These are phyloP conservation scores for Huso huso DNA, from an alignment of 2,797 vertebrate genomes.

Conservation along the genomic window DNA sequence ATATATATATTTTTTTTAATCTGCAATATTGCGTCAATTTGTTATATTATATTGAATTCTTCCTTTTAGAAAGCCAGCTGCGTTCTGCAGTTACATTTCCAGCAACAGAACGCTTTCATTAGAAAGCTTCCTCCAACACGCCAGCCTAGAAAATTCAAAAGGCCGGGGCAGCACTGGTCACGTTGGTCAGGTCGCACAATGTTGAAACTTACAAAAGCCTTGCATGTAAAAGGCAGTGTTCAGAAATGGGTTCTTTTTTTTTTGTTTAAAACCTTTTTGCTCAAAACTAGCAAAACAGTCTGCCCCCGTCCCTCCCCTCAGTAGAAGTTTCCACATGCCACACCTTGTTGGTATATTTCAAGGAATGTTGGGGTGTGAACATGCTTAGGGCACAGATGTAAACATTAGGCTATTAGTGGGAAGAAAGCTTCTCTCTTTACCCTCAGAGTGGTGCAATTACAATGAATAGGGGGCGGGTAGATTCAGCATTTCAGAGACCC, in stretches of 20 bases:
- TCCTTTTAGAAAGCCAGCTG: too few relatives aligned
- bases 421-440: slow-evolving; percentile 20
- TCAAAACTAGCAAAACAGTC: too few relatives aligned
- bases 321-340: not conserved
- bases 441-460: slow-evolving; percentile 28
- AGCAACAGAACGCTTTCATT: too few relatives aligned
- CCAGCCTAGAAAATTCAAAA: too few relatives aligned
- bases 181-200: too few relatives aligned
- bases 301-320: not conserved
- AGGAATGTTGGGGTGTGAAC: not conserved
- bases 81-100: too few relatives aligned
- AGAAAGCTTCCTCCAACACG: too few relatives aligned
- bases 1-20: not conserved
- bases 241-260: not conserved
- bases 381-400: not conserved
- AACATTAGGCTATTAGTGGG: not conserved
- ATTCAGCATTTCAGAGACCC: slow-evolving; percentile 1
- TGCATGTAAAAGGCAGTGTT: not conserved
- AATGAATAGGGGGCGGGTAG: slow-evolving; percentile 27
- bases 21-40: not conserved
- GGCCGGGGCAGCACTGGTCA: too few relatives aligned
- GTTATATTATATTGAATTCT: too few relatives aligned
- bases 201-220: not conserved
- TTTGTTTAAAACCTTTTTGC: too few relatives aligned
- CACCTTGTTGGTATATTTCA: not conserved